phyloP scores from a whole-genome alignment of 2,797 vertebrate species.

The Enteromius viviparus region DNA sequence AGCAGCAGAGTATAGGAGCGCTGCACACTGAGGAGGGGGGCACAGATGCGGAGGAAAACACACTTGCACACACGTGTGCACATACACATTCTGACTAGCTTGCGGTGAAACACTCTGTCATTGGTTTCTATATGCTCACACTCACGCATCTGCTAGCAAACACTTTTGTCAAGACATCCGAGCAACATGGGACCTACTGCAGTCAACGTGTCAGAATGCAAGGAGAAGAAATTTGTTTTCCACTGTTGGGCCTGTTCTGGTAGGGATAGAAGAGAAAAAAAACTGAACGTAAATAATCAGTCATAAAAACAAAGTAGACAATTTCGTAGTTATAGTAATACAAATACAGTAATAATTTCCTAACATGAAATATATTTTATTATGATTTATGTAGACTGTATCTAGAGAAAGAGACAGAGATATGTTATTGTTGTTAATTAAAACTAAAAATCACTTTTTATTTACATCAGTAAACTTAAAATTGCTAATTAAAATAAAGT shows the following conservation, averaged over 20 bases:
- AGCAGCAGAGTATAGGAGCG: constrained; percentile 66
- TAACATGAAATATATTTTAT: background rate
- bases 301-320: background rate
- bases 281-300: background rate
- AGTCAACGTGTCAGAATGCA: constrained; percentile 1
- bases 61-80: constrained; percentile 18
- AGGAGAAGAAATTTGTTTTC: background rate
- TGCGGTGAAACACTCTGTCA: constrained; percentile 24
- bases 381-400: background rate
- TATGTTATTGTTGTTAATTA: background rate
- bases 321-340: background rate
- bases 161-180: constrained; percentile 39
- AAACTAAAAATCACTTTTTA: background rate
- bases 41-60: constrained; percentile 25
- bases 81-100: constrained; percentile 24
- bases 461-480: background rate
- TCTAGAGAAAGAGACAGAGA: background rate
- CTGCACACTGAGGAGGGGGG: constrained; percentile 33
- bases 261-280: background rate
- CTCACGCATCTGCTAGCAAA: constrained; percentile 68
- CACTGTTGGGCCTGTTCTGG: background rate
- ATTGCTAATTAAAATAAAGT: background rate
- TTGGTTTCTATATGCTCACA: constrained; percentile 35
- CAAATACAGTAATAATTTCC: background rate
- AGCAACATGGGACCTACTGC: constrained; percentile 5